A percentile compares a stretch with the other conserved stretches of the same genome.
Evolutionary conservation across 2,797 vertebrate species (phyloP).

Genomic region (Xiphorhynchus erythropygius): DNA sequence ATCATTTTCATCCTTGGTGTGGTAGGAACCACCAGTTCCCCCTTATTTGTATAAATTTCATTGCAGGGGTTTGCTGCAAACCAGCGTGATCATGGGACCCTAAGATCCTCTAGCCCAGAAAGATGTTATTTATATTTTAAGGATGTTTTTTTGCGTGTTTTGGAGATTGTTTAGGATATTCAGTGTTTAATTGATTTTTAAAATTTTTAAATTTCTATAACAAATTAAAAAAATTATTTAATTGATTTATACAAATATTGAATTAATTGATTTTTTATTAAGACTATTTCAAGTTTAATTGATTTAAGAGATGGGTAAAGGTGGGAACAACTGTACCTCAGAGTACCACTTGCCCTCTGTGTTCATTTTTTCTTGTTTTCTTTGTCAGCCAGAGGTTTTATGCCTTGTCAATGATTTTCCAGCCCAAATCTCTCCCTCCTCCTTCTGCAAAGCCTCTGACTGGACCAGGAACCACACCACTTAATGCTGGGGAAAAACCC

Average conservation of each 20-base stretch:
- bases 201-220: background rate
- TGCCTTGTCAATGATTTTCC: background rate
- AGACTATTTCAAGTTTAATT: background rate
- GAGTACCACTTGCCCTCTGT: fast-evolving
- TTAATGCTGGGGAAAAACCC: background rate
- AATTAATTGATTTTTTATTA: background rate
- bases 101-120: background rate
- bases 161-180: background rate
- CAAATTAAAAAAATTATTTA: background rate
- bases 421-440: background rate
- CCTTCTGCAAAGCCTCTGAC: background rate
- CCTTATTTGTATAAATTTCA: background rate
- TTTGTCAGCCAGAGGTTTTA: fast-evolving
- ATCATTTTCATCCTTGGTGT: fast-evolving
- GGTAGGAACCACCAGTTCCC: background rate
- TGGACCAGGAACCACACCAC: background rate
- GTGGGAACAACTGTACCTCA: fast-evolving
- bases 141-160: background rate
- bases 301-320: background rate
- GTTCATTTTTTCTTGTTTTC: background rate
- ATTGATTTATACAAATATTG: background rate
- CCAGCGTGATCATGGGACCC: fast-evolving
- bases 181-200: background rate
- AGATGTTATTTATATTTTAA: background rate
- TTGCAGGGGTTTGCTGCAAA: background rate